A percentile compares a stretch with the other conserved stretches of the same genome.
Evolutionary conservation across 1,140 invertebrate species (phyloP).

Genomic region (Myzus persicae): DNA sequence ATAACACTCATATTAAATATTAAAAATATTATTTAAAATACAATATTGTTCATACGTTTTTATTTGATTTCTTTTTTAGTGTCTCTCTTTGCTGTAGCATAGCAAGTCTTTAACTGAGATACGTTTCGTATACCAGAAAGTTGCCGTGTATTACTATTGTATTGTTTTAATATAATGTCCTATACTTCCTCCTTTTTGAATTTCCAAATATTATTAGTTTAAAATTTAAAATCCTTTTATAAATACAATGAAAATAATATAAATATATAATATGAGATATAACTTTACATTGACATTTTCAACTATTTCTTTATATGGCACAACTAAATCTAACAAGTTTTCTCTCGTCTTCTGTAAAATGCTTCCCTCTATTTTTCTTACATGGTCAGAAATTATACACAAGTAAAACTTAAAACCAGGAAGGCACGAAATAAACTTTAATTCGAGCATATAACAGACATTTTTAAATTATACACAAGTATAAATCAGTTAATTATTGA

Average conservation of each 20-base stretch:
- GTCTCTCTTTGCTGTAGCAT: background rate
- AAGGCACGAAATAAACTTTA: too few relatives aligned
- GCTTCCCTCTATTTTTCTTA: constrained; percentile 34
- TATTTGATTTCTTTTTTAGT: background rate
- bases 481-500: too few relatives aligned
- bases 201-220: constrained; percentile 8
- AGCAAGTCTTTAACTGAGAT: background rate
- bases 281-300: background rate
- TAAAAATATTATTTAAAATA: background rate
- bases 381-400: background rate
- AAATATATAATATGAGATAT: too few relatives aligned
- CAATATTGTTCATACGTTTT: background rate
- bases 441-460: too few relatives aligned
- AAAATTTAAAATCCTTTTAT: background rate
- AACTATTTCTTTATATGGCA: background rate
- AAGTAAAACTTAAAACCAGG: too few relatives aligned
- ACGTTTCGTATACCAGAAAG: background rate
- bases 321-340: background rate
- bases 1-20: background rate
- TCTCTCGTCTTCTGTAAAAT: background rate
- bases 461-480: too few relatives aligned
- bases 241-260: background rate
- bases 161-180: background rate
- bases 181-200: background rate
- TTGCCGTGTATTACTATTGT: background rate